A percentile compares a stretch with the other conserved stretches of the same genome.
phyloP scores from a whole-genome alignment of 2,113 vertebrate species.

The Scatophagus argus region DNA sequence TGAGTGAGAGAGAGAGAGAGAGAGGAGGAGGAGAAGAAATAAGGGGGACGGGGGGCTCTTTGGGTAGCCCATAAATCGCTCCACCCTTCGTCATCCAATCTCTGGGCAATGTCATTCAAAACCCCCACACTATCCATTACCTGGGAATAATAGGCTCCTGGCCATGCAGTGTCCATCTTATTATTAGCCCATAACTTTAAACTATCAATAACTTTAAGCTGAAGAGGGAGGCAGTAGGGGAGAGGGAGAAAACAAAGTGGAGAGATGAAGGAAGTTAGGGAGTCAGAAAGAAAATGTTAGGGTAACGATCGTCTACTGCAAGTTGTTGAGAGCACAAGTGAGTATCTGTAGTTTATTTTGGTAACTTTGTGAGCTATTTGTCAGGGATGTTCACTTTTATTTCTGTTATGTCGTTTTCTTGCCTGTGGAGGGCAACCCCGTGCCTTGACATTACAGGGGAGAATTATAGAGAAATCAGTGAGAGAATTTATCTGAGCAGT shows the following conservation, averaged over 20 bases:
- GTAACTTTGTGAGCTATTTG: slow-evolving; percentile 32
- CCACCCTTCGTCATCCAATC: slow-evolving; percentile 84
- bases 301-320: slow-evolving; percentile 28
- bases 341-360: slow-evolving; percentile 23
- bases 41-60: slow-evolving; percentile 42
- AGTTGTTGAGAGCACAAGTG: slow-evolving; percentile 23
- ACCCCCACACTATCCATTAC: slow-evolving; percentile 83
- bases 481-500: slow-evolving; percentile 41
- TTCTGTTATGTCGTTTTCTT: slow-evolving; percentile 35
- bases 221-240: slow-evolving; percentile 31
- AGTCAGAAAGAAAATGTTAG: slow-evolving; percentile 65
- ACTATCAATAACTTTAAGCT: slow-evolving; percentile 85
- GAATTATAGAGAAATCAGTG: slow-evolving; percentile 57
- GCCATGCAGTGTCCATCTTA: slow-evolving; percentile 83
- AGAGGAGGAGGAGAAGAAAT: neutral
- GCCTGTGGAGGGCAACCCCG: slow-evolving; percentile 74
- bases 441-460: slow-evolving; percentile 45
- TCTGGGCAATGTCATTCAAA: slow-evolving; percentile 87
- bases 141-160: slow-evolving; percentile 83
- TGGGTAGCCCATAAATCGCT: slow-evolving; percentile 83
- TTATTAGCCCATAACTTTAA: slow-evolving; percentile 86
- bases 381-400: slow-evolving; percentile 6
- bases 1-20: slow-evolving; percentile 1
- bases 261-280: slow-evolving; percentile 60
- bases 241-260: slow-evolving; percentile 50